phyloP scores from a whole-genome alignment of 2,888 invertebrate genomes.

The Microctonus brassicae region DNA sequence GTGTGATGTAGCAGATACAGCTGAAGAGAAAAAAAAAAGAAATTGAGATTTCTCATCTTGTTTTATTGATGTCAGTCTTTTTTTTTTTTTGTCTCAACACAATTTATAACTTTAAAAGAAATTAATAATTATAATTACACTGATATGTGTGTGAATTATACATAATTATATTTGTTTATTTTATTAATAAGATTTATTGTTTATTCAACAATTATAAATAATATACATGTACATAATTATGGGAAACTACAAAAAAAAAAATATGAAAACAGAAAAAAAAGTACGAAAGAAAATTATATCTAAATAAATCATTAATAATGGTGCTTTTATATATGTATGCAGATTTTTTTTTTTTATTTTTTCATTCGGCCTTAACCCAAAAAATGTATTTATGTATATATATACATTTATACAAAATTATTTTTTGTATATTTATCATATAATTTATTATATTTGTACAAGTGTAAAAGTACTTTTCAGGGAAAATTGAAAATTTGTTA shows the following conservation, averaged over 20 bases:
- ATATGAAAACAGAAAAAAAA: conserved; percentile 33
- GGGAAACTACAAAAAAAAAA: conserved; percentile 34
- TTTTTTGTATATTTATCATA: not conserved
- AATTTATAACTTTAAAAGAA: conserved; percentile 3
- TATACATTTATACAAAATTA: not conserved
- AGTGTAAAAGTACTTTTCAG: not conserved
- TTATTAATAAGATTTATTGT: conserved; percentile 53
- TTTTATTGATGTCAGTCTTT: not conserved
- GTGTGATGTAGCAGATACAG: not conserved
- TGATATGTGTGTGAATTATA: conserved; percentile 11
- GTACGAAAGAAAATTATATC: conserved; percentile 50
- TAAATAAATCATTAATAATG: conserved; percentile 65
- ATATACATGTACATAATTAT: conserved; percentile 64
- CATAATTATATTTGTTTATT: conserved; percentile 30
- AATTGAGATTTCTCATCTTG: not conserved
- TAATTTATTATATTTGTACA: not conserved
- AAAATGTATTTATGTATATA: not conserved
- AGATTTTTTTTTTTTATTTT: conserved; percentile 29
- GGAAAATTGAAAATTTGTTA: not conserved
- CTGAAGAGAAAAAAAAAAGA: not conserved
- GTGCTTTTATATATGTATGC: conserved; percentile 60
- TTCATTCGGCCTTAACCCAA: not conserved
- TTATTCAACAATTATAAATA: conserved; percentile 53
- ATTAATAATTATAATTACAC: not conserved
- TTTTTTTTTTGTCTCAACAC: not conserved